These are phyloP conservation scores for Cremastinae sp. DNA, from an alignment of 2,888 invertebrate species.

Conservation along the genomic window DNA sequence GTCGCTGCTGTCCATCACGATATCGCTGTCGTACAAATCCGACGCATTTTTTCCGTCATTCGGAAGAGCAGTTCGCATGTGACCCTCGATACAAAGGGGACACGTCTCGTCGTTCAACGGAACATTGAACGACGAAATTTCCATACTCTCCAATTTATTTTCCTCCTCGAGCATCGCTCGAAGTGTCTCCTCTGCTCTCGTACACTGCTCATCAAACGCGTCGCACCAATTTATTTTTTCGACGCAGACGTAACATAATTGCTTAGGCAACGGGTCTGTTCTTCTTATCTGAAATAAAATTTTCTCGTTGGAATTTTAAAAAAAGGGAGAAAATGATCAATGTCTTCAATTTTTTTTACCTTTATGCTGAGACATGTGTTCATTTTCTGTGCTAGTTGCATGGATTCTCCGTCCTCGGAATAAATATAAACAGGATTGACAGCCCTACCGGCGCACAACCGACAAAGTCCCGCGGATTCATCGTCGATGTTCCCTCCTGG, in stretches of 20 bases:
- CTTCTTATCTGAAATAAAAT: slow-evolving; percentile 65
- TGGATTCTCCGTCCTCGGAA: slow-evolving; percentile 72
- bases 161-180: slow-evolving; percentile 65
- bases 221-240: slow-evolving; percentile 73
- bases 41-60: slow-evolving; percentile 8
- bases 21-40: slow-evolving; percentile 68
- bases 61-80: slow-evolving; percentile 60
- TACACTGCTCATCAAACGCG: slow-evolving; percentile 69
- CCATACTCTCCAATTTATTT: slow-evolving; percentile 35
- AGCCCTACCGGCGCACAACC: slow-evolving; percentile 70
- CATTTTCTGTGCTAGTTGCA: slow-evolving; percentile 71
- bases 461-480: slow-evolving; percentile 63
- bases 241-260: slow-evolving; percentile 68
- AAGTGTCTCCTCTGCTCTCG: slow-evolving; percentile 70
- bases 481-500: slow-evolving; percentile 47
- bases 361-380: slow-evolving; percentile 71
- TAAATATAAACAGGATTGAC: slow-evolving; percentile 70
- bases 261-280: slow-evolving; percentile 72
- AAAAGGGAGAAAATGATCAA: neutral
- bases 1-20: slow-evolving; percentile 72
- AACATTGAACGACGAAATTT: slow-evolving; percentile 14
- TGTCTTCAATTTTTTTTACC: slow-evolving; percentile 64
- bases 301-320: neutral
- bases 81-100: slow-evolving; percentile 70
- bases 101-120: slow-evolving; percentile 62